Evolutionary conservation across 1,140 invertebrate genomes (phyloP).

Genomic region (Aleiodes sp.): DNA sequence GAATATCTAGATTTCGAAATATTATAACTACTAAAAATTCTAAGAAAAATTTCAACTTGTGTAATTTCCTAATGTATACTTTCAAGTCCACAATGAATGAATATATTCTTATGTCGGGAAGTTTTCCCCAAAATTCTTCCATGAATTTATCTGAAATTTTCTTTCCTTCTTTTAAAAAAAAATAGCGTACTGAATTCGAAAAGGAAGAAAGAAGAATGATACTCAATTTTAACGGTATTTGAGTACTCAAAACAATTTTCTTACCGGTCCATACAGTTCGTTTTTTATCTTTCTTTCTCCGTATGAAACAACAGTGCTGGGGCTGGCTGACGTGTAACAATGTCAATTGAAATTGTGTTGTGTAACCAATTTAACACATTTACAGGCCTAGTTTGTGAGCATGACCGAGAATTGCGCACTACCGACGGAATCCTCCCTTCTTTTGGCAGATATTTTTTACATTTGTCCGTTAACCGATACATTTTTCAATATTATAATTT

Average conservation of each 20-base stretch:
- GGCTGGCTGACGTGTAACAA: constrained; percentile 32
- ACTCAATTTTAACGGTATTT: constrained; percentile 31
- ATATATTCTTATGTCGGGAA: not conserved
- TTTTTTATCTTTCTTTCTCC: constrained; percentile 8
- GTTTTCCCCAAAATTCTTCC: not conserved
- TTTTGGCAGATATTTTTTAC: too few relatives aligned
- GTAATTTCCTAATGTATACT: too few relatives aligned
- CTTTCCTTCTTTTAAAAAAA: not conserved
- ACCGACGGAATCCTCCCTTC: not conserved
- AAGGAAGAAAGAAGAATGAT: constrained; percentile 8
- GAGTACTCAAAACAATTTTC: constrained; percentile 21
- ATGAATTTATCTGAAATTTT: not conserved
- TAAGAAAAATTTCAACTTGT: too few relatives aligned
- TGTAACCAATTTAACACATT: constrained; percentile 22
- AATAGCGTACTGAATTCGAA: not conserved
- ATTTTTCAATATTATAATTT: too few relatives aligned
- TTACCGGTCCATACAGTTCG: constrained; percentile 21
- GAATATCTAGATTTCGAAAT: too few relatives aligned
- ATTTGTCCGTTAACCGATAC: too few relatives aligned
- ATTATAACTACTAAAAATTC: too few relatives aligned
- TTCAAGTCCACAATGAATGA: too few relatives aligned
- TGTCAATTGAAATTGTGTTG: constrained; percentile 34
- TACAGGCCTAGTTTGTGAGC: constrained; percentile 9
- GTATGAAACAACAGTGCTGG: constrained; percentile 4
- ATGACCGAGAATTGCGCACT: constrained; percentile 24